Base-by-base conservation (phyloP, 2,797 vertebrate genomes). In the Gallinago nigripennis region DNA sequence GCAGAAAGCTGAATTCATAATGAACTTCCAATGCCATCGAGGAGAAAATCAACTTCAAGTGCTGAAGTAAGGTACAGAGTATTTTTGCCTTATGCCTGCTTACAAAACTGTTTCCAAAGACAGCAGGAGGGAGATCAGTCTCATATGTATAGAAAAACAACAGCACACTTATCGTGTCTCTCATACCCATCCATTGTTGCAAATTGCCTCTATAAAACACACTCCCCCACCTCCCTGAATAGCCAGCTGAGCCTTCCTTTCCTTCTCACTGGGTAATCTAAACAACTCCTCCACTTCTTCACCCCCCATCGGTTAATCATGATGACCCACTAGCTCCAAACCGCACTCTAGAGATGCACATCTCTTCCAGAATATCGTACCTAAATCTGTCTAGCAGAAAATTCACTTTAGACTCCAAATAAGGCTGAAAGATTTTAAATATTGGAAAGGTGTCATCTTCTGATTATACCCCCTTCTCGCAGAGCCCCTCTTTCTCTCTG, bases 1-100 rank as follows among this genome's bases (percentile, higher is more conserved):
- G 63, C 63, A 88, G 31, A 85, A 84, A 94, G 51, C 41, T 87
- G 94, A 94, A 97, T 94, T 91, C 64, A 68, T 87, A 92, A 95
- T 84, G 71, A 82, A 87, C 39, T 92, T 87, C 35, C 81, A 92
- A 76, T 82, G 75, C 45, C 77, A 92, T 94, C 68, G 78, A 88
- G 86, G 48, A 93, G 64, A 95, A 95, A 90, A 95, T 88, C 83
- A 84, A 53, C 60, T 88, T 80, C n/a, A 64, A 46, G 23, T 35
- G 23, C 63, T 92, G 80, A 90, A 76, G 66, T 48, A 82, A 95
- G 9, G 39, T 53, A 71, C 11, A 69, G n/a, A 86, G 73, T 37
- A 53, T 50, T 95, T 95, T 88, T 90, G 28, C 56, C 43, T 66
- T 70, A 53, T 24, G 21, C 30, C 24, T 76, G 37, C 45, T 70